Base-by-base conservation (phyloP, 2,113 vertebrate genomes). In the Ptychochromis oligacanthus region DNA sequence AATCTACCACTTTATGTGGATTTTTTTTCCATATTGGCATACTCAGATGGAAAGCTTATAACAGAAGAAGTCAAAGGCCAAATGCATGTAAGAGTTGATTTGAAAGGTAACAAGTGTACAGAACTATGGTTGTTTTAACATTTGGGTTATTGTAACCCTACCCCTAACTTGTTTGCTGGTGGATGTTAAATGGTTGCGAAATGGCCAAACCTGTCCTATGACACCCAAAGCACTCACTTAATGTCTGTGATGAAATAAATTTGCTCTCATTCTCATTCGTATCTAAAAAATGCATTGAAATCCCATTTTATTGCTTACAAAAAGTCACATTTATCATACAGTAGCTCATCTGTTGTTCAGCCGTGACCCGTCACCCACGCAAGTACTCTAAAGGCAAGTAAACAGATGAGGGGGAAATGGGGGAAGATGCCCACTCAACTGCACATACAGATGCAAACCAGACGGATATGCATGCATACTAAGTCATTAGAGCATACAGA, bases 401-500 rank as follows among this genome's bases (percentile, higher is more conserved):
- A 22, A 31, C 28, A 26, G 40, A 46, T 18, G 40, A 26, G 13
- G 20, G 34, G 22, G 18, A 46, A 46, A 46, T 46, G 22, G 40
- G 40, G 40, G 1, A 6, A 12, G n/a, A 77, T 55, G 26, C 22
- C 40, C 40, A 22, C 38, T 28, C 3, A 59, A 58, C 18, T 22
- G n/a, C 2, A 56, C 10, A 17, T 61, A n/a, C 58, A 75, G 15
- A 79, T 55, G 22, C n/a, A 34, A 31, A 62, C 3, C n/a, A 40
- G 57, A 43, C 17, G 7, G 7, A 40, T 34, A 7, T 17, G 18
- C 43, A 31, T 49, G 38, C 15, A n/a, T 67, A 38, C 57, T n/a
- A 62, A 36, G 75, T 81, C 59, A 72, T 72, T 54, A 49, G n/a
- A 49, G 74, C 31, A 58, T 3, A 64, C 52, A 75, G n/a, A 49